phyloP scores from a whole-genome alignment of 2,888 invertebrate genomes.

The Synergus umbraculus region DNA sequence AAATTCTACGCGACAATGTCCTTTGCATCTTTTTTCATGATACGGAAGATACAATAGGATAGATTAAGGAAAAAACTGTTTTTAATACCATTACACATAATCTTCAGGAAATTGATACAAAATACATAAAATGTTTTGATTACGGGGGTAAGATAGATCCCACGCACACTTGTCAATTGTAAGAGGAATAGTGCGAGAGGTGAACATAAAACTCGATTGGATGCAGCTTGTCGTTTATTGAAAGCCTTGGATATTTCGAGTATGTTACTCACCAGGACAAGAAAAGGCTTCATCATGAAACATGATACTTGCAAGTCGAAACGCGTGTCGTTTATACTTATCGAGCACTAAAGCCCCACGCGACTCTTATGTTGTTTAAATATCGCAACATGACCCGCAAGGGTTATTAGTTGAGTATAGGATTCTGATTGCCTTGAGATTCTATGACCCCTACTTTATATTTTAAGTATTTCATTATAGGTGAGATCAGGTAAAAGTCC shows the following conservation, averaged over 20 bases:
- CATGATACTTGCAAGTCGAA: conserved; percentile 27
- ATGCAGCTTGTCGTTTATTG: conserved; percentile 8
- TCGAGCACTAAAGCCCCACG: conserved; percentile 20
- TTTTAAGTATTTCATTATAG: too few relatives aligned
- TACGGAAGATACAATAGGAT: too few relatives aligned
- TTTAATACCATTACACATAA: too few relatives aligned
- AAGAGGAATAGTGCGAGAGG: neutral
- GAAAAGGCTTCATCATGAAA: conserved; percentile 24
- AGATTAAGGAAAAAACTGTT: too few relatives aligned
- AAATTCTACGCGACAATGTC: too few relatives aligned
- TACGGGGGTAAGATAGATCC: too few relatives aligned
- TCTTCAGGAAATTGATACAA: too few relatives aligned
- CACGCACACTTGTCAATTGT: neutral
- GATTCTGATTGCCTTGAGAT: neutral
- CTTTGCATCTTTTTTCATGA: too few relatives aligned
- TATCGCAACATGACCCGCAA: neutral
- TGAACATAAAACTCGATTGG: conserved; percentile 14
- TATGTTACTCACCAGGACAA: conserved; percentile 20
- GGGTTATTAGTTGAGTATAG: neutral
- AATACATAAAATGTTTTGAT: too few relatives aligned
- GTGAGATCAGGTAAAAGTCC: too few relatives aligned
- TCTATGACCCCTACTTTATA: neutral
- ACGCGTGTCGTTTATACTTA: conserved; percentile 26
- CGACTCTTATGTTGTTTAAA: conserved; percentile 29
- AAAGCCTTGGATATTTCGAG: conserved; percentile 15